These are phyloP conservation scores for Triops cancriformis DNA, from an alignment of 1,140 invertebrate genomes.

Conservation along the genomic window DNA sequence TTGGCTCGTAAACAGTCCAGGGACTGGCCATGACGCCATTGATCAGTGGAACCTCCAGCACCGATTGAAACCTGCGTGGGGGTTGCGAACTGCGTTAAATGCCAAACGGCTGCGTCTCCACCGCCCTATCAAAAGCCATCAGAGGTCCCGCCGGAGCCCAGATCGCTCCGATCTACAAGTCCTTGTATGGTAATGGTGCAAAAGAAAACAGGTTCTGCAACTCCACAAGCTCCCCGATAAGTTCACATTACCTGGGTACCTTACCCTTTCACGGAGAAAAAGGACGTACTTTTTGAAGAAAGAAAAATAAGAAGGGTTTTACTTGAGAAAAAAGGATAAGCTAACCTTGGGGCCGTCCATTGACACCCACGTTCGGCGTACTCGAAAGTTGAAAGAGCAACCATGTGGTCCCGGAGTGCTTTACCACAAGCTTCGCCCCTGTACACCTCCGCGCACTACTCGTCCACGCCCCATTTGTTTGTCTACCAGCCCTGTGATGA, in stretches of 20 bases:
- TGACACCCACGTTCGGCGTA: not conserved
- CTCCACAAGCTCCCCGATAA: not conserved
- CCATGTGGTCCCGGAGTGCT: slow-evolving; percentile 15
- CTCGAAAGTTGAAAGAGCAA: not conserved
- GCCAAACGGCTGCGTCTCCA: too few relatives aligned
- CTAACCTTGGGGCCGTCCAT: not conserved
- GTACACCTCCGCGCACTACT: slow-evolving; percentile 18
- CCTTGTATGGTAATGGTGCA: slow-evolving; percentile 2
- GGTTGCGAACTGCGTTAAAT: too few relatives aligned
- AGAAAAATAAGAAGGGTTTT: not conserved
- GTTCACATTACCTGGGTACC: too few relatives aligned
- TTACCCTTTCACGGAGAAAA: too few relatives aligned
- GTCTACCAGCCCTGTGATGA: slow-evolving; percentile 34
- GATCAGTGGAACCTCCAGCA: too few relatives aligned
- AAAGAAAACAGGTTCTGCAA: not conserved
- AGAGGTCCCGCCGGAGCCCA: too few relatives aligned
- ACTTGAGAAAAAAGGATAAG: not conserved
- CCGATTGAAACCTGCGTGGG: too few relatives aligned
- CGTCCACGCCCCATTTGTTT: slow-evolving; percentile 34
- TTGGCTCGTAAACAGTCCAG: too few relatives aligned
- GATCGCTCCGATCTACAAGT: not conserved
- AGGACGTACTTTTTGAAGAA: too few relatives aligned
- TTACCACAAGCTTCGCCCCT: not conserved
- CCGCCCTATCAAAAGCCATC: too few relatives aligned
- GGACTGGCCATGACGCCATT: too few relatives aligned